phyloP scores from a whole-genome alignment of 2,888 invertebrate species.

The Notodonta ziczac region DNA sequence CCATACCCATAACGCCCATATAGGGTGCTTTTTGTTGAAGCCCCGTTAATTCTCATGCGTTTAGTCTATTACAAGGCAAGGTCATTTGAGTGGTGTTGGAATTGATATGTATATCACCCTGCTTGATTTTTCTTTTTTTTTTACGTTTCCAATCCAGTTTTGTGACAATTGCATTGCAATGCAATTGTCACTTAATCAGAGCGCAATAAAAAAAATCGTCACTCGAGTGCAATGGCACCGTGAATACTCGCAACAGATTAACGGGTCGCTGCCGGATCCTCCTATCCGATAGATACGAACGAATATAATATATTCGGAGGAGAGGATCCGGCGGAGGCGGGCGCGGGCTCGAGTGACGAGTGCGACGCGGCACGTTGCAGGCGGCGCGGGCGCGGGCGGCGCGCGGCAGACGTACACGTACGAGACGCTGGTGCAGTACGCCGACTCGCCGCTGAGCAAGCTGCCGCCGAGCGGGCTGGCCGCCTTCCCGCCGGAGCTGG shows the following conservation, averaged over 20 bases:
- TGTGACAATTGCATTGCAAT: neutral
- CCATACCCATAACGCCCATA: too few species aligned
- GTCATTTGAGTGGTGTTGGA: too few species aligned
- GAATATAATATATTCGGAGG: neutral
- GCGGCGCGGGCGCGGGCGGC: constrained; percentile 59
- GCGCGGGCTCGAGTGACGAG: neutral
- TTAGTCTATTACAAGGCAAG: too few species aligned
- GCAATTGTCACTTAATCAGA: too few species aligned
- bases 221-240: too few species aligned
- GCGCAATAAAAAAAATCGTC: too few species aligned
- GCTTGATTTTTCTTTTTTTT: too few species aligned
- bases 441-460: constrained; percentile 83
- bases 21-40: too few species aligned
- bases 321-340: neutral
- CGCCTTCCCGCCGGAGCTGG: constrained; percentile 78
- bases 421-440: constrained; percentile 83
- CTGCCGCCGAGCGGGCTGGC: constrained; percentile 78
- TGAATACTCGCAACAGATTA: neutral
- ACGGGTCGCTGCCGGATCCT: neutral
- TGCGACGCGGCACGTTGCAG: constrained; percentile 28
- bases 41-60: too few species aligned
- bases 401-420: constrained; percentile 78
- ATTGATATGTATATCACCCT: too few species aligned
- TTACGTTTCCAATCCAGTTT: neutral
- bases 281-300: neutral